Conservation (phyloP, 2,797 vertebrate species). For the Steatocranus sp. region DNA sequence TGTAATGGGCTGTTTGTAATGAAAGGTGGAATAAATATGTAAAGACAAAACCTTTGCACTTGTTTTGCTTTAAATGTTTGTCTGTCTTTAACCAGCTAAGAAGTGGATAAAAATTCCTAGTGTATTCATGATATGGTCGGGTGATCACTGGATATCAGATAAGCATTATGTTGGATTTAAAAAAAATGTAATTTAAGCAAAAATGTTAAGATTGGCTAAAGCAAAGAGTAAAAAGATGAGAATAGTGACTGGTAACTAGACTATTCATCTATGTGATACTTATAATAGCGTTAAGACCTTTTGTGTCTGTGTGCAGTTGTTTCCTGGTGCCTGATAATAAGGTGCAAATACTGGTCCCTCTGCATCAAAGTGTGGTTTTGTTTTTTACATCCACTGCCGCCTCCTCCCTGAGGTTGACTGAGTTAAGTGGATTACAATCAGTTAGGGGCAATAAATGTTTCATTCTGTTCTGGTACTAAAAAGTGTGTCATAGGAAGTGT, state of each 20-base stretch:
- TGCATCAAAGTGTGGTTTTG: not conserved
- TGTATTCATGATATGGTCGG: not conserved
- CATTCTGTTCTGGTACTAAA: not conserved
- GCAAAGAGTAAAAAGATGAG: not conserved
- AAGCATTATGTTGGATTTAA: not conserved
- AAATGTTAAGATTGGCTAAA: not conserved
- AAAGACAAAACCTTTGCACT: slow-evolving; percentile 28
- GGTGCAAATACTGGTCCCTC: not conserved
- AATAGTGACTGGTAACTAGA: not conserved
- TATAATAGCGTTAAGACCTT: not conserved
- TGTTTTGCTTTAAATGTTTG: not conserved
- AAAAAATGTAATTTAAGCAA: not conserved
- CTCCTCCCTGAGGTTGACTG: not conserved
- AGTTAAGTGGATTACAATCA: not conserved
- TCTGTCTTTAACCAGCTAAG: not conserved
- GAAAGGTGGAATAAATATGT: slow-evolving; percentile 68
- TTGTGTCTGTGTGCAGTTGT: not conserved
- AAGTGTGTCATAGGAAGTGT: not conserved
- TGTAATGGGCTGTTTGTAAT: slow-evolving; percentile 60
- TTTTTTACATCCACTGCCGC: not conserved
- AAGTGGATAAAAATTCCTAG: not conserved
- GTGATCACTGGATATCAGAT: not conserved
- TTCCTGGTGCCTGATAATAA: not conserved
- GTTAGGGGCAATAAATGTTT: not conserved
- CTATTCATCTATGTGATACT: not conserved